Evolutionary conservation across 1,140 invertebrate genomes (phyloP).

Genomic region (Drosophila suzukii): DNA sequence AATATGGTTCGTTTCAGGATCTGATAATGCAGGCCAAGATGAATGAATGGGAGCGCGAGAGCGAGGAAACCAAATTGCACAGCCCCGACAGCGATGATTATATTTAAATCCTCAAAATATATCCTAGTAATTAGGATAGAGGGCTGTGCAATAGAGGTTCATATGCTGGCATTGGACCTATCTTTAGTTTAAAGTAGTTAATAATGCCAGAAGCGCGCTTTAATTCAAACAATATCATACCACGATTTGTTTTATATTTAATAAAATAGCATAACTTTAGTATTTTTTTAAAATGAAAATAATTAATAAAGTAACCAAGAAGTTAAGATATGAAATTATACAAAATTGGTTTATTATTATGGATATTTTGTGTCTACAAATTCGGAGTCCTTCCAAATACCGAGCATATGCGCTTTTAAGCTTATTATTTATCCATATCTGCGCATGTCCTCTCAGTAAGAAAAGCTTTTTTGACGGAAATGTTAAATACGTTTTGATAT

Average conservation of each 20-base stretch:
- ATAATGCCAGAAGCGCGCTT: constrained; percentile 11
- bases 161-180: constrained; percentile 72
- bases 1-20: constrained; percentile 76
- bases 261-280: not conserved
- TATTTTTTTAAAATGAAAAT: constrained; percentile 31
- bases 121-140: not conserved
- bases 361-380: not conserved
- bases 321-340: not conserved
- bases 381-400: constrained; percentile 16
- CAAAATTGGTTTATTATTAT: not conserved
- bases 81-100: constrained; percentile 60
- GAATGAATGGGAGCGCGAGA: constrained; percentile 63
- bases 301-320: not conserved
- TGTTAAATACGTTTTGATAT: not conserved
- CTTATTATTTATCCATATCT: not conserved
- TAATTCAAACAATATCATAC: not conserved
- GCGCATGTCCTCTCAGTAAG: constrained; percentile 20
- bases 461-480: constrained; percentile 7
- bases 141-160: constrained; percentile 62
- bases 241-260: constrained; percentile 4
- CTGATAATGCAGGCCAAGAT: constrained; percentile 69
- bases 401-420: not conserved
- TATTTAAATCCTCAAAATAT: constrained; percentile 28
- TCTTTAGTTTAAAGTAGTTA: constrained; percentile 25
- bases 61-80: constrained; percentile 73